phyloP scores from a whole-genome alignment of 1,140 invertebrate species.

The Idris sp. region DNA sequence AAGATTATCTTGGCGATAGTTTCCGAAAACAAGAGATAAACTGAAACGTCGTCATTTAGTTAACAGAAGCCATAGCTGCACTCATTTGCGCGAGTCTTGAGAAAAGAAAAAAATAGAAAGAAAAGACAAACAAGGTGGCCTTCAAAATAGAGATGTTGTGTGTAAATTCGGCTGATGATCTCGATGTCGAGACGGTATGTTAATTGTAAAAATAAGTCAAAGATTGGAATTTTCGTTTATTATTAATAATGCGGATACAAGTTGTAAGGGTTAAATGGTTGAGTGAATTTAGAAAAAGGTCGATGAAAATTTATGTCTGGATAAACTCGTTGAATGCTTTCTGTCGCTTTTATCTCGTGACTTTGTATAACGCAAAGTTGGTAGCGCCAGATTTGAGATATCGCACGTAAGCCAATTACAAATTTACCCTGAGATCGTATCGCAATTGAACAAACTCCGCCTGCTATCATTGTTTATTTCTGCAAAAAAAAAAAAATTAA shows the following conservation, averaged over 20 bases:
- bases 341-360: conserved; percentile 37
- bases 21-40: conserved; percentile 5
- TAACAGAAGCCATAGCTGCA: no score
- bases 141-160: conserved; percentile 26
- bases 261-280: no score
- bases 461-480: conserved; percentile 35
- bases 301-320: conserved; percentile 12
- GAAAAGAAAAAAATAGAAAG: no score
- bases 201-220: no score
- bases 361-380: conserved; percentile 39
- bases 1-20: conserved; percentile 14
- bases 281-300: not conserved
- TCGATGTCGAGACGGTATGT: no score
- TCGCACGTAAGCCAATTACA: conserved; percentile 62
- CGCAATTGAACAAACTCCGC: conserved; percentile 22
- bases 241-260: no score
- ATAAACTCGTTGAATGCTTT: conserved; percentile 32
- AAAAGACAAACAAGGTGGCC: conserved; percentile 26
- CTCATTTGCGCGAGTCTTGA: no score
- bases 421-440: conserved; percentile 51
- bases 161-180: conserved; percentile 9
- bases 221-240: no score
- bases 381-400: conserved; percentile 55
- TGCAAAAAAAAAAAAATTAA: conserved; percentile 36
- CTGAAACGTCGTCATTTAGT: no score